Percentiles rank a stretch among this genome's conserved stretches.
Conservation (phyloP, 2,797 vertebrate species). For the Microhierax caerulescens region DNA sequence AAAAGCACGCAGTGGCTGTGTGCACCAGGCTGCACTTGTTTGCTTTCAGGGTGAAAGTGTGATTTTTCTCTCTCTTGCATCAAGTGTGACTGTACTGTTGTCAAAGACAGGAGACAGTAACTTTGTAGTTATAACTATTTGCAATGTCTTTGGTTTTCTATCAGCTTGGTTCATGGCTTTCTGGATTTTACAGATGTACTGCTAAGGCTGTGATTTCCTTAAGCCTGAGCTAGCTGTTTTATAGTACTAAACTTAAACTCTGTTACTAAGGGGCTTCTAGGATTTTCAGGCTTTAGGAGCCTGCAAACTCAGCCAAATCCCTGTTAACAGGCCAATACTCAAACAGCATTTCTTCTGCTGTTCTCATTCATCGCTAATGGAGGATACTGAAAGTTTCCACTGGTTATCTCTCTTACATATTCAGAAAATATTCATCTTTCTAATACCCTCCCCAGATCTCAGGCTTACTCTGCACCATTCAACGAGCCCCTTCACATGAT, state of each 20-base stretch:
- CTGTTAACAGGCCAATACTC: neutral
- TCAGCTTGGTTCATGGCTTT: neutral
- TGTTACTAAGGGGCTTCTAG: neutral
- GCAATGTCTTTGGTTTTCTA: neutral
- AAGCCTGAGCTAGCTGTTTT: neutral
- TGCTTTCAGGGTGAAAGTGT: neutral
- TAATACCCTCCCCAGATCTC: no score
- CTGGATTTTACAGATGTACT: neutral
- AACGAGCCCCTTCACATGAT: neutral
- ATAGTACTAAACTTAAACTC: neutral
- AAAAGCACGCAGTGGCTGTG: neutral
- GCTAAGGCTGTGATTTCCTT: neutral
- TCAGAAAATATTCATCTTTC: neutral
- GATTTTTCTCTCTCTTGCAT: neutral
- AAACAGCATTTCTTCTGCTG: neutral
- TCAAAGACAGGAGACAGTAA: neutral
- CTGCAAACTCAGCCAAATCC: neutral
- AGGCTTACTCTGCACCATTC: neutral
- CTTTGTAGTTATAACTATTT: accelerated
- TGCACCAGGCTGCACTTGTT: neutral
- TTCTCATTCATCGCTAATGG: neutral
- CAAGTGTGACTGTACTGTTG: neutral
- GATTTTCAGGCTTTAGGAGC: neutral
- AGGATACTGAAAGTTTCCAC: neutral
- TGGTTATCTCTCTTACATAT: neutral